A percentile compares a stretch with the other conserved stretches of the same genome.
Conservation (phyloP, 2,797 vertebrate genomes). For the Spinibarbus caldwelli region DNA sequence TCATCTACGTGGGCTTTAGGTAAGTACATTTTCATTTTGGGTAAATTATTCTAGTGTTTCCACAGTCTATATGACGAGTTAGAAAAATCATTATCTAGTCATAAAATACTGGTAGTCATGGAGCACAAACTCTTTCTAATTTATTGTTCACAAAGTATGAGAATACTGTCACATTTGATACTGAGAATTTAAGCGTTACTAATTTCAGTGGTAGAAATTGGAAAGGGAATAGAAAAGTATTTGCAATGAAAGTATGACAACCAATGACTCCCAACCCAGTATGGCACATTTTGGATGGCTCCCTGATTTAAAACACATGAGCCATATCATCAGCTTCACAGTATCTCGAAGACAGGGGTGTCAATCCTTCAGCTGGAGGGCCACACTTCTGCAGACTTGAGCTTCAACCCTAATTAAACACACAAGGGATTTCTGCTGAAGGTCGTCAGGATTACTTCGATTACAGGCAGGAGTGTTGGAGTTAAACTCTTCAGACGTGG, state of each 20-base stretch:
- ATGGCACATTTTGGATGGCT: not conserved
- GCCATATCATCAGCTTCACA: not conserved
- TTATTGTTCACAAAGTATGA: not conserved
- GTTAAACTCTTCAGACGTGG: not conserved
- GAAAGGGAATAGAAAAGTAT: not conserved
- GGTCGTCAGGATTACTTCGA: conserved; percentile 4
- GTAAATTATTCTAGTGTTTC: not conserved
- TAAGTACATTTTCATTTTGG: not conserved
- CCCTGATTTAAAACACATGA: conserved; percentile 14
- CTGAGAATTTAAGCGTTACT: not conserved
- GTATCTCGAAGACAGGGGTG: not conserved
- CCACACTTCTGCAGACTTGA: not conserved
- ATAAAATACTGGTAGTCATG: not conserved
- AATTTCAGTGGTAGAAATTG: not conserved
- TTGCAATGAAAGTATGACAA: not conserved
- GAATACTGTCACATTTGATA: not conserved
- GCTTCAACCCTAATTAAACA: conserved; percentile 7
- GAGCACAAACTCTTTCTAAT: not conserved
- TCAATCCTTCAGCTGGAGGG: not conserved
- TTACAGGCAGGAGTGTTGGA: conserved; percentile 1
- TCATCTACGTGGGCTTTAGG: not conserved
- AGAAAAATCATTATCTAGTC: not conserved
- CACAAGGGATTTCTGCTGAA: not conserved
- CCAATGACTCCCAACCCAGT: not conserved
- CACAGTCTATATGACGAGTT: not conserved